Evolutionary conservation across 2,797 vertebrate genomes (phyloP).

Genomic region (Hybognathus amarus): DNA sequence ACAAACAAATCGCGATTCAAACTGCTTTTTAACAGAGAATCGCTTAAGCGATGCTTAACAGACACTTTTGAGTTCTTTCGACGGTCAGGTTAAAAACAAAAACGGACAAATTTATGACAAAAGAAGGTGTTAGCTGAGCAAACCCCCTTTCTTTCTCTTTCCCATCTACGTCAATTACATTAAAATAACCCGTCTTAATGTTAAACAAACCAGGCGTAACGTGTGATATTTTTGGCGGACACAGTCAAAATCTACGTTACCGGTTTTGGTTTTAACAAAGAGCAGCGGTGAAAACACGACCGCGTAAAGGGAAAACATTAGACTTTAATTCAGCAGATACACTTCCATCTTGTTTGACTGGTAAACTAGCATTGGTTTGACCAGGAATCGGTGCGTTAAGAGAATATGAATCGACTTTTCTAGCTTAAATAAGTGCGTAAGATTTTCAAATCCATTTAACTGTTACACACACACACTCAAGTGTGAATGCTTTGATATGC

Average conservation of each 20-base stretch:
- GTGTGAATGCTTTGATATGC: slow-evolving; percentile 37
- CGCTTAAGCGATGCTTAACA: background rate
- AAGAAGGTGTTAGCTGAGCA: slow-evolving; percentile 32
- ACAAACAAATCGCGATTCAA: slow-evolving; percentile 7
- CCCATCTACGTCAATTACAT: background rate
- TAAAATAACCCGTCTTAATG: background rate
- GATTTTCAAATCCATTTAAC: slow-evolving; percentile 16
- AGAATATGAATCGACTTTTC: slow-evolving; percentile 17
- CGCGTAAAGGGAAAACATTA: slow-evolving; percentile 11
- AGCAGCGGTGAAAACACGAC: slow-evolving; percentile 17
- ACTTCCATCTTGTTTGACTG: slow-evolving; percentile 9
- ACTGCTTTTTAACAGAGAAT: slow-evolving; percentile 11
- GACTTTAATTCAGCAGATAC: slow-evolving; percentile 24
- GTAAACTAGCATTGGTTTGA: slow-evolving; percentile 12
- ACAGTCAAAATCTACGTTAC: background rate
- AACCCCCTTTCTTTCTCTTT: background rate
- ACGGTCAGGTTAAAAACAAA: background rate
- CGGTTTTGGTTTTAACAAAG: slow-evolving; percentile 35
- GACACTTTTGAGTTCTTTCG: slow-evolving; percentile 2
- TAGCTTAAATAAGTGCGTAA: slow-evolving; percentile 24
- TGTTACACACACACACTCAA: background rate
- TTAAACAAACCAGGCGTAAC: background rate
- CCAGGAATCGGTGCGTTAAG: background rate
- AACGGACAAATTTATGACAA: slow-evolving; percentile 18
- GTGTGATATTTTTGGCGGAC: background rate